Evolutionary conservation across 2,113 vertebrate genomes (phyloP).

Genomic region (Stegostoma tigrinum): DNA sequence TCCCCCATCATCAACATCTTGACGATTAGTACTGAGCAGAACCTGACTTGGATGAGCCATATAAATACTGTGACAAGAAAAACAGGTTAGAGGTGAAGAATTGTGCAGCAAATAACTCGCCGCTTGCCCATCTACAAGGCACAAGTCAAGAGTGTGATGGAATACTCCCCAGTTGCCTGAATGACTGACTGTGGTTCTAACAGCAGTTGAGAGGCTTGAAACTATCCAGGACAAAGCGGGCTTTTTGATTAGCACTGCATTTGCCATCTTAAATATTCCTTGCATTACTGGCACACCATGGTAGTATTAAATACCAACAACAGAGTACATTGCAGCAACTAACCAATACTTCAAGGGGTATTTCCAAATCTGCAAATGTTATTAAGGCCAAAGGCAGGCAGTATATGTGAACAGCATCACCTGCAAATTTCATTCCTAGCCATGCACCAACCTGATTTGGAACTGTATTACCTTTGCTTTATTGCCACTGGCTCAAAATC

Average conservation of each 20-base stretch:
- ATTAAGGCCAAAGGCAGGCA: too few relatives aligned
- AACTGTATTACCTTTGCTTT: too few relatives aligned
- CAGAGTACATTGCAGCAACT: too few relatives aligned
- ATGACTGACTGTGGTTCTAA: not conserved
- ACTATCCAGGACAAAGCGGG: not conserved
- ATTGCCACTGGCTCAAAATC: too few relatives aligned
- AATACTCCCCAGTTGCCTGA: not conserved
- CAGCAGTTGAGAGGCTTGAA: not conserved
- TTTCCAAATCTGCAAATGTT: too few relatives aligned
- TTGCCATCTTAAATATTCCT: not conserved
- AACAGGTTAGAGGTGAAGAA: not conserved
- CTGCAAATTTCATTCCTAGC: too few relatives aligned
- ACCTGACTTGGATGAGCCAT: not conserved
- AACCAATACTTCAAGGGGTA: too few relatives aligned
- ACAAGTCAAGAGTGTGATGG: not conserved
- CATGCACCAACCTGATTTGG: too few relatives aligned
- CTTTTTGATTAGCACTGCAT: not conserved
- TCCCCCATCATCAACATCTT: not conserved
- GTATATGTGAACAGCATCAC: too few relatives aligned
- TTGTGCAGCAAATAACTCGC: not conserved
- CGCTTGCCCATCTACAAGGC: not conserved
- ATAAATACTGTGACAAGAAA: not conserved
- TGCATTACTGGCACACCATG: not conserved
- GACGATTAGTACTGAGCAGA: not conserved
- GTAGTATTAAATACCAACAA: not conserved